Conservation (phyloP, 1,140 invertebrate species). For the Caerostris extrusa region DNA sequence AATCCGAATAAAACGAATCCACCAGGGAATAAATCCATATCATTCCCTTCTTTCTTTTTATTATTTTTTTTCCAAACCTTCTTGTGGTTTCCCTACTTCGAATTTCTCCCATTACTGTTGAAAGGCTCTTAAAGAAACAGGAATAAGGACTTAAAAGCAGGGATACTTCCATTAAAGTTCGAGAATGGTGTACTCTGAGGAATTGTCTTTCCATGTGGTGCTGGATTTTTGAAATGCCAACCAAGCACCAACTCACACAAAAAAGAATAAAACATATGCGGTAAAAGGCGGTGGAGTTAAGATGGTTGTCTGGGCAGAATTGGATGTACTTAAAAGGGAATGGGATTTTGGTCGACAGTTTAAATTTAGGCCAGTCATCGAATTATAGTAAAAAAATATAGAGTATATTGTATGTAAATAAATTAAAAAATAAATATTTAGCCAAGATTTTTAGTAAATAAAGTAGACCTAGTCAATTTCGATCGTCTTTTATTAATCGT, state of each 20-base stretch:
- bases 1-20: constrained; percentile 51
- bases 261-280: not conserved
- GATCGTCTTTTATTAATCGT: no score
- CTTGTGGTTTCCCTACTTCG: constrained; percentile 25
- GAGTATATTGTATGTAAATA: no score
- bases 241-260: not conserved
- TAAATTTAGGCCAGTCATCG: not conserved
- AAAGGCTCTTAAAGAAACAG: constrained; percentile 68
- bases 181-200: constrained; percentile 43
- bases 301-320: not conserved
- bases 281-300: not conserved
- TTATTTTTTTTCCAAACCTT: not conserved
- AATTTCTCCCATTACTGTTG: constrained; percentile 67
- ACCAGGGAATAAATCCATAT: constrained; percentile 59
- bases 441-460: no score
- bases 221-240: not conserved
- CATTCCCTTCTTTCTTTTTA: not conserved
- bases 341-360: not conserved
- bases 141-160: constrained; percentile 68
- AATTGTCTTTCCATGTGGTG: constrained; percentile 52
- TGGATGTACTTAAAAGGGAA: not conserved
- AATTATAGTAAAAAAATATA: no score
- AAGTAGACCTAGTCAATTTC: no score
- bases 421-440: no score
- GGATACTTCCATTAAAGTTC: constrained; percentile 57